These are phyloP conservation scores for Nowickia ferox DNA, from an alignment of 2,888 invertebrate species.

Conservation along the genomic window DNA sequence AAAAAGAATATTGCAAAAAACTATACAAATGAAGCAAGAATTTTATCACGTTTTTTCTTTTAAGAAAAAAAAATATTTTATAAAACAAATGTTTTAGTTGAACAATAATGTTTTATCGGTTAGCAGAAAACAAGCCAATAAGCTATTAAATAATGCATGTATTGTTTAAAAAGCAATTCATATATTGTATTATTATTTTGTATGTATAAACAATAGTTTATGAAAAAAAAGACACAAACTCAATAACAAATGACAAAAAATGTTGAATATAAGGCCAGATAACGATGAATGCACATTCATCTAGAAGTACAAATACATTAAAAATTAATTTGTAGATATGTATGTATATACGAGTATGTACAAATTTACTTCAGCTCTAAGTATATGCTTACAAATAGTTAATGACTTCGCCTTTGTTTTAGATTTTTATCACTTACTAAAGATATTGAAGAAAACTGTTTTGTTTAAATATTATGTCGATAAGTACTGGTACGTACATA, in stretches of 20 bases:
- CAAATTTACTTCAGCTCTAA: background rate
- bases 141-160: slow-evolving; percentile 41
- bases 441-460: slow-evolving; percentile 12
- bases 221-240: slow-evolving; percentile 10
- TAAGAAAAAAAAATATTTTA: slow-evolving; percentile 9
- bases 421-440: slow-evolving; percentile 34
- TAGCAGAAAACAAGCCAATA: slow-evolving; percentile 25
- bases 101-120: slow-evolving; percentile 29
- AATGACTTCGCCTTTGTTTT: slow-evolving; percentile 62
- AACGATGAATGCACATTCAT: background rate
- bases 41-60: slow-evolving; percentile 44
- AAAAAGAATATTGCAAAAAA: slow-evolving; percentile 21
- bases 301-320: background rate
- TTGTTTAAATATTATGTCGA: slow-evolving; percentile 3
- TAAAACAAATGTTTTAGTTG: slow-evolving; percentile 44
- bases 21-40: slow-evolving; percentile 39
- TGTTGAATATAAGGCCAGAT: slow-evolving; percentile 36
- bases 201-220: slow-evolving; percentile 27
- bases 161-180: slow-evolving; percentile 54
- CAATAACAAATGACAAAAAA: background rate
- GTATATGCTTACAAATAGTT: slow-evolving; percentile 45
- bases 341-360: background rate
- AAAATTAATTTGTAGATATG: background rate
- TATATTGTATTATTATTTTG: slow-evolving; percentile 26
- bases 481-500: background rate